A percentile compares a stretch with the other conserved stretches of the same genome.
These are phyloP conservation scores for Drosophila formosana DNA, from an alignment of 2,888 invertebrate genomes.

Conservation along the genomic window DNA sequence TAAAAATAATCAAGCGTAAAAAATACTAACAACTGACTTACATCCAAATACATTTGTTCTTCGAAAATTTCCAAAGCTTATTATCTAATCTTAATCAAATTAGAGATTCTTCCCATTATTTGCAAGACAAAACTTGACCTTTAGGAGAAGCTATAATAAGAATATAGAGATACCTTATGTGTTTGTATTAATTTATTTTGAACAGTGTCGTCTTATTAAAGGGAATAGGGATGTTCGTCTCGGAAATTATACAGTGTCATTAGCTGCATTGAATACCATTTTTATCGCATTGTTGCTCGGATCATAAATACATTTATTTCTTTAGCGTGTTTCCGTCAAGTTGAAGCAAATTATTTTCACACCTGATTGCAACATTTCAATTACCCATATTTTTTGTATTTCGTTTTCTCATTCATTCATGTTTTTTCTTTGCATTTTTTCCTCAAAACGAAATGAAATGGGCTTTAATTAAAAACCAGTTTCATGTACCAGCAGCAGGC, in stretches of 20 bases:
- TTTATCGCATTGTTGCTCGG: conserved; percentile 6
- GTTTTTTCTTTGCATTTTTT: conserved; percentile 13
- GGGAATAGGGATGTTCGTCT: conserved; percentile 25
- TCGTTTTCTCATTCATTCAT: conserved; percentile 24
- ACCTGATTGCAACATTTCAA: conserved; percentile 72
- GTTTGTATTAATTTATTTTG: not conserved
- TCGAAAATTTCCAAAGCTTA: too few species aligned
- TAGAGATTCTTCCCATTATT: too few species aligned
- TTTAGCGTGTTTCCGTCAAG: conserved; percentile 13
- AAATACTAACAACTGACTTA: too few species aligned
- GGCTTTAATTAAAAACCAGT: conserved; percentile 76
- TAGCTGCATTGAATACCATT: conserved; percentile 66
- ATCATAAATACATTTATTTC: not conserved
- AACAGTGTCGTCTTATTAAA: not conserved
- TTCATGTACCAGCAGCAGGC: conserved; percentile 27
- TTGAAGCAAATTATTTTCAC: conserved; percentile 61
- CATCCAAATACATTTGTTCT: too few species aligned
- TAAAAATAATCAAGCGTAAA: too few species aligned
- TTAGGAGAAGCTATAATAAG: too few species aligned
- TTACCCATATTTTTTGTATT: conserved; percentile 27
- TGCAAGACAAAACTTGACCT: too few species aligned
- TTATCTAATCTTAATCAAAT: too few species aligned
- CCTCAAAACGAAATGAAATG: conserved; percentile 45
- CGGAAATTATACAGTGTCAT: conserved; percentile 69
- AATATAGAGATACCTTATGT: not conserved